A percentile compares a stretch with the other conserved stretches of the same genome.
These are phyloP conservation scores for Platypus cylindrus DNA, from an alignment of 2,888 invertebrate species.

Conservation along the genomic window DNA sequence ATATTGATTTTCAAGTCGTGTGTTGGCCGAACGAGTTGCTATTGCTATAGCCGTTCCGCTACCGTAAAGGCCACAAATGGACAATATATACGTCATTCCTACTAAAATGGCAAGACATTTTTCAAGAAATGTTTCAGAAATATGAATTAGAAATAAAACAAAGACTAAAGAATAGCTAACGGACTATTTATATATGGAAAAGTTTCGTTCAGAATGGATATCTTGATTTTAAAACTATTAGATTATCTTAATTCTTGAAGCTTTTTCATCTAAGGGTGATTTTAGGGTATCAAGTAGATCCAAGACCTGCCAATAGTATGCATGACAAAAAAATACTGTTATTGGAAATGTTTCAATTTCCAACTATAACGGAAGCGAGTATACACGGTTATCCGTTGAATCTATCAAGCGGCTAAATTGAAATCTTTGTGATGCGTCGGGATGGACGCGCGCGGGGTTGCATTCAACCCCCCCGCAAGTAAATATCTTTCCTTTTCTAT, in stretches of 20 bases:
- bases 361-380: slow-evolving; percentile 6
- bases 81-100: slow-evolving; percentile 11
- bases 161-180: no score
- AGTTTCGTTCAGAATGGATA: no score
- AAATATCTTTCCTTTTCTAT: slow-evolving; percentile 32
- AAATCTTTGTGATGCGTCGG: slow-evolving; percentile 33
- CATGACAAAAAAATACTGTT: no score
- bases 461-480: slow-evolving; percentile 26
- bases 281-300: no score
- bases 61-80: slow-evolving; percentile 21
- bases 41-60: slow-evolving; percentile 22
- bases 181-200: no score
- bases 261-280: no score
- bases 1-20: slow-evolving; percentile 38
- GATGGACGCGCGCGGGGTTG: slow-evolving; percentile 11
- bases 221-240: no score
- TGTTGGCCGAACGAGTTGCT: slow-evolving; percentile 21
- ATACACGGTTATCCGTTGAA: slow-evolving; percentile 17
- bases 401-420: slow-evolving; percentile 33
- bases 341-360: no score
- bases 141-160: no score
- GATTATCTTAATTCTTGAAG: no score
- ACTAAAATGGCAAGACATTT: slow-evolving; percentile 2
- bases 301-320: no score
- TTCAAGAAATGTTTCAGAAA: no score